Evolutionary conservation across 2,888 invertebrate species (phyloP), one percentile per base, ranked within the genome.

Genomic region (Papilio demoleus): DNA sequence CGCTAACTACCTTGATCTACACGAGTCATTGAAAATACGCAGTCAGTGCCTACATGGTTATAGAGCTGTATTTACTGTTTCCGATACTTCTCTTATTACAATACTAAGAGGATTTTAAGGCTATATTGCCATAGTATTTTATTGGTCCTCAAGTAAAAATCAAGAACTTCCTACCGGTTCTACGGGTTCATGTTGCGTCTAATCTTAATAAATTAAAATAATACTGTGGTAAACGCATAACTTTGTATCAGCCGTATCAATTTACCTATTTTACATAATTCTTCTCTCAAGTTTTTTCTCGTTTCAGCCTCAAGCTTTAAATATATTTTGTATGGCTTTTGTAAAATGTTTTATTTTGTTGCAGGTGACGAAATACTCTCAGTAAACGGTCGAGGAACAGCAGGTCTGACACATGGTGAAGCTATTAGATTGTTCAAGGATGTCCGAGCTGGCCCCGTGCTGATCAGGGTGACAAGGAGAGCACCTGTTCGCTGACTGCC

Each of bases 341-440:
- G n/a, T n/a, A 19, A 11, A 17, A 11, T 17, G 19, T 19, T 11
- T 45, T 3, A 47, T 19, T 12, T 1, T 45, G 38, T 93, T 93
- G 22, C 88, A 96, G 97, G 97, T 80, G 97, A 97, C 87, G 96
- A 96, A 91, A 95, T 97, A 79, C 86, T 96, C 75, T 95, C 96
- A 69, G 95, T 97, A 70, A 97, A 97, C 86, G 95, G 96, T n/a
- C 94, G 95, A 77, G 93, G 95, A 22, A 94, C 97, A 67, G 95
- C 96, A 71, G 96, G 96, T 0, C 92, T 96, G 81, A 96, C 96
- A 0, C 96, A 97, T 82, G 95, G 95, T 62, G 96, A 97, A 82
- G 96, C 96, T 27, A 96, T 97, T 75, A 93, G 95, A 72, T 94
- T 97, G 74, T 96, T 97, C 88, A 96, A 96, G 80, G 95, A 95